Evolutionary conservation across 2,113 vertebrate species (phyloP).

Genomic region (Brienomyrus longianalis): DNA sequence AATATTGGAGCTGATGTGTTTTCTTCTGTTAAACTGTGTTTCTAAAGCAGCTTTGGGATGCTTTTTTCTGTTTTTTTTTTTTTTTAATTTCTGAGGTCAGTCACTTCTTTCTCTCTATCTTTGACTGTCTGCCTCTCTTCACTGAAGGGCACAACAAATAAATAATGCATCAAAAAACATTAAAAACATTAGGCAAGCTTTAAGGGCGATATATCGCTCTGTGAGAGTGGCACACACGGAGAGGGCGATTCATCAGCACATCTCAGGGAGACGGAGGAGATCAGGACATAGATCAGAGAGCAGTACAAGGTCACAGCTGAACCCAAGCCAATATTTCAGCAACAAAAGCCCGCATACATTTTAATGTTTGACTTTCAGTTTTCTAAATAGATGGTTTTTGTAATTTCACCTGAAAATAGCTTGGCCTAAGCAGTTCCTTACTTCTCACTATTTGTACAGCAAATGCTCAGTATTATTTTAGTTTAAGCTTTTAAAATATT

Average conservation of each 20-base stretch:
- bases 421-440: not conserved
- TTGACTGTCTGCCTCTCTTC: not conserved
- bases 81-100: too few species aligned
- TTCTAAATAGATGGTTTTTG: slow-evolving; percentile 35
- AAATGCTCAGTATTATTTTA: not conserved
- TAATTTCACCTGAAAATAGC: not conserved
- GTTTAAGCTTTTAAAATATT: not conserved
- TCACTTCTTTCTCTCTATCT: too few species aligned
- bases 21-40: not conserved
- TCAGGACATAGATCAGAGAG: slow-evolving; percentile 55
- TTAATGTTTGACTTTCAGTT: slow-evolving; percentile 50
- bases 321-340: slow-evolving; percentile 24
- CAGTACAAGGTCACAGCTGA: slow-evolving; percentile 50
- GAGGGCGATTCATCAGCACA: slow-evolving; percentile 2
- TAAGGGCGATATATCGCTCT: slow-evolving; percentile 11
- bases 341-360: slow-evolving; percentile 51
- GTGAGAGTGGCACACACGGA: not conserved
- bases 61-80: not conserved
- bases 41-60: not conserved
- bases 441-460: not conserved
- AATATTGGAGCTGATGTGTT: not conserved
- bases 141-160: slow-evolving; percentile 25
- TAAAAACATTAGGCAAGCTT: slow-evolving; percentile 23
- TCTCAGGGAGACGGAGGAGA: slow-evolving; percentile 30
- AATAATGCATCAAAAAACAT: slow-evolving; percentile 37